phyloP scores from a whole-genome alignment of 2,113 vertebrate genomes.

The Cathartes aura region DNA sequence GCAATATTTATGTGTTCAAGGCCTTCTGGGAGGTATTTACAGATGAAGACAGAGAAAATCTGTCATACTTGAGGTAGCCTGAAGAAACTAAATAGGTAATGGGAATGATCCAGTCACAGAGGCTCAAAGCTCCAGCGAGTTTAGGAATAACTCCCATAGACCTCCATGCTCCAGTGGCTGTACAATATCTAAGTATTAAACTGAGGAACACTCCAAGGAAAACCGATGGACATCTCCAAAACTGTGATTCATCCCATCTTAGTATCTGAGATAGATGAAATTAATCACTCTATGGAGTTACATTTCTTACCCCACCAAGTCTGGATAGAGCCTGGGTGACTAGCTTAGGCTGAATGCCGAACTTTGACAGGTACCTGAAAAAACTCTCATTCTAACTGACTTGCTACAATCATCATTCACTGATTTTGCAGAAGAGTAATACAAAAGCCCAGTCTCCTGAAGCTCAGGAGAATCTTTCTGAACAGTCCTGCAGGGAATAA shows the following conservation, averaged over 20 bases:
- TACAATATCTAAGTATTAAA: background rate
- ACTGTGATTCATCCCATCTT: background rate
- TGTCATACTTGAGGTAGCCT: background rate
- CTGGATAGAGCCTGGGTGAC: background rate
- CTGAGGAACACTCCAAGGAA: background rate
- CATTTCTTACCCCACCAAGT: background rate
- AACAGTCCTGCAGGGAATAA: background rate
- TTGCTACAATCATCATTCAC: background rate
- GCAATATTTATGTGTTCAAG: background rate
- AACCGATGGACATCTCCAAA: background rate
- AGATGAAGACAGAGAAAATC: background rate
- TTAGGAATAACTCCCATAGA: background rate
- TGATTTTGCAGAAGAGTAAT: background rate
- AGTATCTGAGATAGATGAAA: background rate
- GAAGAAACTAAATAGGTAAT: background rate
- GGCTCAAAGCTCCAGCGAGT: background rate
- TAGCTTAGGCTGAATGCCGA: background rate
- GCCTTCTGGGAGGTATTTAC: background rate
- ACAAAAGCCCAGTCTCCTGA: background rate
- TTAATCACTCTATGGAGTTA: background rate
- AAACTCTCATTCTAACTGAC: background rate
- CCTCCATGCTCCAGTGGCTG: accelerated
- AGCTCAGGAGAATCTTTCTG: background rate
- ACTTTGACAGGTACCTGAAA: background rate
- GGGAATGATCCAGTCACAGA: background rate